A percentile compares a stretch with the other conserved stretches of the same genome.
Conservation (phyloP, 2,797 vertebrate genomes). For the Onychomys leucogaster region DNA sequence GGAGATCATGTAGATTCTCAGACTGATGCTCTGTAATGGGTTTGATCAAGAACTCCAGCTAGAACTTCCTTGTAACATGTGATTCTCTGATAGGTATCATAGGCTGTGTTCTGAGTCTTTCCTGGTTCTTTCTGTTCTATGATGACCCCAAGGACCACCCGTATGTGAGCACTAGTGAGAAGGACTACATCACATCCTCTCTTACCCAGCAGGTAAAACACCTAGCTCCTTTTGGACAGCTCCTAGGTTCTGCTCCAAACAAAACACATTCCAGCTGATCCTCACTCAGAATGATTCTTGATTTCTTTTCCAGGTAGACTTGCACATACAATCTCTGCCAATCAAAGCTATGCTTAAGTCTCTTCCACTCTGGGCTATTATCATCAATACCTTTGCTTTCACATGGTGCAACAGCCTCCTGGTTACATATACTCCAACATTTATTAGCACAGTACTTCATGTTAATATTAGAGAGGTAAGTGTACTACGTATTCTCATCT, state of each 20-base stretch:
- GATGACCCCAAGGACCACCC: conserved; percentile 91
- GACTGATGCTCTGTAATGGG: neutral
- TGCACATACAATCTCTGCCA: conserved; percentile 89
- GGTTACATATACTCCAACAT: conserved; percentile 89
- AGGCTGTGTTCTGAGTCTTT: conserved; percentile 90
- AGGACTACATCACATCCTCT: conserved; percentile 88
- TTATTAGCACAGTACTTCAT: conserved; percentile 89
- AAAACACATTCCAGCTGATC: neutral
- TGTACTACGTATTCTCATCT: neutral
- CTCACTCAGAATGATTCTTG: neutral
- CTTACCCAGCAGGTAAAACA: conserved; percentile 88
- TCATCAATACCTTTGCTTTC: conserved; percentile 88
- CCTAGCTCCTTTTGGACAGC: neutral
- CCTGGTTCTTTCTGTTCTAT: conserved; percentile 90
- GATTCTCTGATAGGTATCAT: conserved; percentile 84
- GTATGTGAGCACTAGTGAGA: conserved; percentile 90
- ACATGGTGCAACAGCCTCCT: conserved; percentile 91
- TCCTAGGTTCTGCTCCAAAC: neutral
- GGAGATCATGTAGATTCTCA: neutral
- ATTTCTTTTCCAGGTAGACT: conserved; percentile 84
- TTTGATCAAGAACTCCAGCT: neutral
- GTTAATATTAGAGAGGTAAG: conserved; percentile 91
- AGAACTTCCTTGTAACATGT: neutral
- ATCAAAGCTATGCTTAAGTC: conserved; percentile 88
- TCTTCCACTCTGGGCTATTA: conserved; percentile 91